Evolutionary conservation across 1,140 invertebrate genomes (phyloP).

Genomic region (Eufriesea mexicana): DNA sequence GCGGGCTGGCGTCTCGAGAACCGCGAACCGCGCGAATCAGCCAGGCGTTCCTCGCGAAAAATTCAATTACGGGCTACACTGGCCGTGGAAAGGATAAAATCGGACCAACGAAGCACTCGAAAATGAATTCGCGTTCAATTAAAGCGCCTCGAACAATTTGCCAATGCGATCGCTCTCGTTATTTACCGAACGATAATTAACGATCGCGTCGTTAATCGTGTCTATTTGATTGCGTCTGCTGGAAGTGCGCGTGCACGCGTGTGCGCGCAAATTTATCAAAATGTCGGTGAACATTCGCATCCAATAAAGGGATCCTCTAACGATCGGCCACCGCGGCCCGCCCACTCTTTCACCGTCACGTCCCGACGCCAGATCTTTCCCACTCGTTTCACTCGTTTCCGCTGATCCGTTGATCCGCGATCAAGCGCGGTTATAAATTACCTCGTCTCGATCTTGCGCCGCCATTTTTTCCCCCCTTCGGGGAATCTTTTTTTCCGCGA

Average conservation of each 20-base stretch:
- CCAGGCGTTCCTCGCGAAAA: neutral
- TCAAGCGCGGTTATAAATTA: neutral
- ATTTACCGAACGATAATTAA: slow-evolving; percentile 65
- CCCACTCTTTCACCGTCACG: slow-evolving; percentile 18
- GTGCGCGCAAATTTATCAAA: slow-evolving; percentile 54
- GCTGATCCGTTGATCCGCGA: neutral
- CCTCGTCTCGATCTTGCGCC: no score
- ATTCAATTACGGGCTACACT: slow-evolving; percentile 31
- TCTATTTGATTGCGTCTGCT: slow-evolving; percentile 54
- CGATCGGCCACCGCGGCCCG: slow-evolving; percentile 20
- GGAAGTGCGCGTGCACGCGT: slow-evolving; percentile 19
- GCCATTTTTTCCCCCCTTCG: no score
- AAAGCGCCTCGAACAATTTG: slow-evolving; percentile 57
- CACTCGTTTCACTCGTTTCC: slow-evolving; percentile 8
- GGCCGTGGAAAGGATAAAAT: slow-evolving; percentile 24
- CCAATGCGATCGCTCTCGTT: slow-evolving; percentile 53
- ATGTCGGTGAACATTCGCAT: slow-evolving; percentile 50
- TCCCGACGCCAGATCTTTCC: neutral
- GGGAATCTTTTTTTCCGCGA: no score
- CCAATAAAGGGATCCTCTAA: slow-evolving; percentile 45
- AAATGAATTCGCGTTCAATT: slow-evolving; percentile 59
- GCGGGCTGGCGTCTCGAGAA: neutral
- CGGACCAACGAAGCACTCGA: slow-evolving; percentile 38
- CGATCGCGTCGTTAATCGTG: slow-evolving; percentile 59
- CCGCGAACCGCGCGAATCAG: neutral